phyloP scores from a whole-genome alignment of 2,888 invertebrate species.

The Cantharis flavilabris region DNA sequence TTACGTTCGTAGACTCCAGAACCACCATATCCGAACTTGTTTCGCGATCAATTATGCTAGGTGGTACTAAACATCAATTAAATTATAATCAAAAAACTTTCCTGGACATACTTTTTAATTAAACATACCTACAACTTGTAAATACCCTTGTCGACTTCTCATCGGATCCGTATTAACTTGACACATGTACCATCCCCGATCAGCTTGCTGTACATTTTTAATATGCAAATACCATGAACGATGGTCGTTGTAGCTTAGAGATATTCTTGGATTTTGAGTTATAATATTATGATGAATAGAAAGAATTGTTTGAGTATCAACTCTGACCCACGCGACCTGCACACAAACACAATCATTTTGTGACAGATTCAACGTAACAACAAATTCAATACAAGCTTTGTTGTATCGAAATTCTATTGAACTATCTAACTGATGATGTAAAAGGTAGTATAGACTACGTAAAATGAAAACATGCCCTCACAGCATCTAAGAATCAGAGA shows the following conservation, averaged over 20 bases:
- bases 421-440: constrained; percentile 41
- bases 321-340: constrained; percentile 91
- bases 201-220: constrained; percentile 83
- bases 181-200: constrained; percentile 92
- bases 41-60: constrained; percentile 85
- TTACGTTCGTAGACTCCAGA: constrained; percentile 85
- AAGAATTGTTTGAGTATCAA: constrained; percentile 89
- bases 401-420: constrained; percentile 33
- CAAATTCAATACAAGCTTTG: constrained; percentile 37
- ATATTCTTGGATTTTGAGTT: constrained; percentile 87
- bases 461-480: constrained; percentile 48
- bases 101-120: background rate
- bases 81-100: constrained; percentile 8
- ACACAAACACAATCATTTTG: constrained; percentile 32
- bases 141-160: constrained; percentile 85
- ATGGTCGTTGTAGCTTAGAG: constrained; percentile 85
- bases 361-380: constrained; percentile 12
- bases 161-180: constrained; percentile 95
- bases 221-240: constrained; percentile 91
- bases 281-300: constrained; percentile 92
- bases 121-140: constrained; percentile 87
- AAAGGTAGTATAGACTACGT: constrained; percentile 40
- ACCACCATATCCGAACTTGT: constrained; percentile 93
- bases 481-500: constrained; percentile 49
- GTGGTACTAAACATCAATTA: constrained; percentile 73